These are phyloP conservation scores for Phoxinus phoxinus DNA, from an alignment of 2,113 vertebrate genomes.

Conservation along the genomic window DNA sequence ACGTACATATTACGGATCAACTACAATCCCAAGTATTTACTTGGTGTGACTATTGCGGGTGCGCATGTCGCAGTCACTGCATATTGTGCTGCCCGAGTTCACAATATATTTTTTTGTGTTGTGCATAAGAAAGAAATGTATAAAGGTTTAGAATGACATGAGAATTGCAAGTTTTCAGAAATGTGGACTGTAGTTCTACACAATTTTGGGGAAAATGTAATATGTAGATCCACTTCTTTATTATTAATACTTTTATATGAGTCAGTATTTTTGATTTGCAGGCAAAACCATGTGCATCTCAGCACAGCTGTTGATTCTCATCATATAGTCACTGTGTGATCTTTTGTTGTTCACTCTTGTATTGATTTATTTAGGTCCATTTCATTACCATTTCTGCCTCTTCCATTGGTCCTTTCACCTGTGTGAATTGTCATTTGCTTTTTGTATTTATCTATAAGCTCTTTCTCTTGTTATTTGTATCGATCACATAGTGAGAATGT, in stretches of 20 bases:
- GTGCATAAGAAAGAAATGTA: not conserved
- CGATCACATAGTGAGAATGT: not conserved
- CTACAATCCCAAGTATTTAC: too few relatives aligned
- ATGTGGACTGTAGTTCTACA: not conserved
- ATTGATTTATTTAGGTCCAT: too few relatives aligned
- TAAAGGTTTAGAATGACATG: not conserved
- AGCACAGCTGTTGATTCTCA: too few relatives aligned
- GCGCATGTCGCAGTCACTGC: too few relatives aligned
- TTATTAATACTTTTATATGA: not conserved
- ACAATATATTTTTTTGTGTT: not conserved
- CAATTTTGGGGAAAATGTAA: not conserved
- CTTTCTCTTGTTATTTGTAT: not conserved
- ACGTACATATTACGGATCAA: too few relatives aligned
- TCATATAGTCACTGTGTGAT: too few relatives aligned
- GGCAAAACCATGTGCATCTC: not conserved
- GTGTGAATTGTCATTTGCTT: not conserved
- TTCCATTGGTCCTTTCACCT: not conserved
- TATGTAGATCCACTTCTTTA: too few relatives aligned
- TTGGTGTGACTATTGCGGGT: too few relatives aligned
- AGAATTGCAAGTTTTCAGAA: not conserved
- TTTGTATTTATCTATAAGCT: slow-evolving; percentile 5
- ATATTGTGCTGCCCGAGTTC: not conserved
- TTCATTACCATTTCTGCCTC: not conserved
- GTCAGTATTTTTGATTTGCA: not conserved
- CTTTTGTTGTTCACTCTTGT: too few relatives aligned